Percentiles rank a stretch among this genome's conserved stretches.
These are phyloP conservation scores for Gortyna flavago DNA, from an alignment of 2,888 invertebrate species.

Conservation along the genomic window DNA sequence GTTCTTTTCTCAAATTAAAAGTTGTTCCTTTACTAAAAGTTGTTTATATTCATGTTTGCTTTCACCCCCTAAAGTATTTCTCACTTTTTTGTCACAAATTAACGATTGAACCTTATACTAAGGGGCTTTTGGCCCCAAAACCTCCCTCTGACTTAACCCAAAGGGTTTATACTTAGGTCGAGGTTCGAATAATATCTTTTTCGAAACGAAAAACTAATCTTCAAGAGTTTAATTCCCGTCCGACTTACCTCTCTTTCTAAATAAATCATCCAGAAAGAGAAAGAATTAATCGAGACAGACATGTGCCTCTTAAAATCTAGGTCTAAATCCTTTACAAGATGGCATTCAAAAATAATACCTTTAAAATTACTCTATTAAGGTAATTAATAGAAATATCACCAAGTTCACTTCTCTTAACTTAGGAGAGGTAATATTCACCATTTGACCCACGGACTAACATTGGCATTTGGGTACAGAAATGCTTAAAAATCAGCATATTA, in stretches of 20 bases:
- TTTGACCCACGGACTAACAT: constrained; percentile 15
- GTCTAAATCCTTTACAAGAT: constrained; percentile 9
- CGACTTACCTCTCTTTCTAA: constrained; percentile 18
- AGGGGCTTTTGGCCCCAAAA: constrained; percentile 3
- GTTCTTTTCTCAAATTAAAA: neutral
- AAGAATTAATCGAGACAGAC: neutral
- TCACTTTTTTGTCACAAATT: neutral
- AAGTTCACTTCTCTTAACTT: constrained; percentile 29
- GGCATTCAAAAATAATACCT: constrained; percentile 19
- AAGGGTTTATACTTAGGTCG: neutral
- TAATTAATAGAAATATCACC: constrained; percentile 35
- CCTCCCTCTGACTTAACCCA: neutral
- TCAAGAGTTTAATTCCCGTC: constrained; percentile 1
- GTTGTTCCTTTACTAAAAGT: neutral
- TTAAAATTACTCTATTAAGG: constrained; percentile 14
- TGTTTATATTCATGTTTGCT: neutral
- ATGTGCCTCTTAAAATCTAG: constrained; percentile 5
- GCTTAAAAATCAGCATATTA: constrained; percentile 9
- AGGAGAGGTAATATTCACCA: constrained; percentile 25
- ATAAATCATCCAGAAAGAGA: constrained; percentile 19
- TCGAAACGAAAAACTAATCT: constrained; percentile 20
- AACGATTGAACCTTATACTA: neutral
- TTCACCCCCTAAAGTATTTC: neutral
- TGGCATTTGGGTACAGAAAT: constrained; percentile 16
- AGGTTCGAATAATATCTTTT: constrained; percentile 15